Base-by-base conservation (phyloP, 2,797 vertebrate species). In the Pitangus sulphuratus region DNA sequence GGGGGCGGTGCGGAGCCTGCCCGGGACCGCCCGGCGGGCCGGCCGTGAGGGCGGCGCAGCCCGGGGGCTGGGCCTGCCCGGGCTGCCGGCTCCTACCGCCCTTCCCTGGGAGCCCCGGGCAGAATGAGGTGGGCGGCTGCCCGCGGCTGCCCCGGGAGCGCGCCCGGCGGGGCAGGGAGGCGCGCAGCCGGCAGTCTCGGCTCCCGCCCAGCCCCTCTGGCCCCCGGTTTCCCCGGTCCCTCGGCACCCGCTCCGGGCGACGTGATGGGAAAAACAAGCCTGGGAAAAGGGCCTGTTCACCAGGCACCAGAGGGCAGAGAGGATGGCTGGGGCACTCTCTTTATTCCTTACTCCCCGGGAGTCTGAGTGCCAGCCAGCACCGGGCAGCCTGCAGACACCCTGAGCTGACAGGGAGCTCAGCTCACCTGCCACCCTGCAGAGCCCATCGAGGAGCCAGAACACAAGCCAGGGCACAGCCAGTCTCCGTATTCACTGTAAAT, bases 271-370 rank as follows among this genome's bases (percentile, higher is more conserved):
- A 76, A 53, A 90, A 54, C 30, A 10, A 50, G 74, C 22, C 30
- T 56, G 71, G 68, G 48, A 90, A 85, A n/a, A n/a, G 53, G 9
- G 40, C 14, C 89, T 14, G 51, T 22, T 79, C 19, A 3, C 7
- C 58, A 5, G 51, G 69, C 8, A 54, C 14, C 61, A 6, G 40
- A 11, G 25, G 26, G 18, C 31, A 21, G 47, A 69, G 57, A 30
- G 65, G 25, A 9, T 37, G 58, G 57, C 35, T 18, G 61, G 14
- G 42, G 15, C 8, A 5, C 6, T 51, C 15, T 54, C 54, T 31
- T 6, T 19, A 1, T 15, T 39, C 50, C 37, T 5, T 8, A 3
- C 12, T 60, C 19, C 2, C 2, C 7, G 2, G 26, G 51, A 33
- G 31, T 9, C 7, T 18, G 30, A 1, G 8, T 9, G 51, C 12